Evolutionary conservation across 2,797 vertebrate species (phyloP).

Genomic region (Enoplosus armatus): DNA sequence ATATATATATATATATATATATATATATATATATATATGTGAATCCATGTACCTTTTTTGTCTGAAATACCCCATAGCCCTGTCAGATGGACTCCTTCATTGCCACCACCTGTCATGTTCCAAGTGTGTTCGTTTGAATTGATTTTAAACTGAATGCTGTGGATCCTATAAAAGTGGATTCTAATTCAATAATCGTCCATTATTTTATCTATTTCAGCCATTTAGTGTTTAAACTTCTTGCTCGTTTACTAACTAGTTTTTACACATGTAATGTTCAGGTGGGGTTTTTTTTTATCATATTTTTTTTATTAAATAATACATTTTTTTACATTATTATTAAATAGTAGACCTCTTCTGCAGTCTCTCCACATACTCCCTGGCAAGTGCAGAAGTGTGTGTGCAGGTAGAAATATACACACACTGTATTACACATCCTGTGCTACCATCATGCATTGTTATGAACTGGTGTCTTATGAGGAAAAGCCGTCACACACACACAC

Average conservation of each 20-base stretch:
- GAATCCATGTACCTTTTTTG: too few species aligned
- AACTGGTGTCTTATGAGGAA: slow-evolving; percentile 13
- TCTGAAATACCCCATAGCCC: not conserved
- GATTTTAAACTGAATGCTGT: not conserved
- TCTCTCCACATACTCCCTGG: not conserved
- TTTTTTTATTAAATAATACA: not conserved
- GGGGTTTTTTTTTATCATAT: too few species aligned
- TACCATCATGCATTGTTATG: not conserved
- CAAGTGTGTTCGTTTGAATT: not conserved
- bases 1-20: slow-evolving; percentile 1
- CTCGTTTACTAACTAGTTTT: not conserved
- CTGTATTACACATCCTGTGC: not conserved
- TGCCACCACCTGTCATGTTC: too few species aligned
- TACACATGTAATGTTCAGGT: not conserved
- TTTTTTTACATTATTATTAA: too few species aligned
- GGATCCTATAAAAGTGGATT: not conserved
- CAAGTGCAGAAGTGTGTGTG: not conserved
- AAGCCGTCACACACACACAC: slow-evolving; percentile 27
- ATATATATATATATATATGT: not conserved
- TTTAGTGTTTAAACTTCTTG: not conserved
- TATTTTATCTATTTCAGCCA: not conserved
- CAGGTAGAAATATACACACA: not conserved
- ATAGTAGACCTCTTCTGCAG: not conserved
- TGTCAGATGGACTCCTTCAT: not conserved
- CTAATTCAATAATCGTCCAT: not conserved